A percentile compares a stretch with the other conserved stretches of the same genome.
Evolutionary conservation across 2,113 vertebrate genomes (phyloP).

Genomic region (Hassar affinis): DNA sequence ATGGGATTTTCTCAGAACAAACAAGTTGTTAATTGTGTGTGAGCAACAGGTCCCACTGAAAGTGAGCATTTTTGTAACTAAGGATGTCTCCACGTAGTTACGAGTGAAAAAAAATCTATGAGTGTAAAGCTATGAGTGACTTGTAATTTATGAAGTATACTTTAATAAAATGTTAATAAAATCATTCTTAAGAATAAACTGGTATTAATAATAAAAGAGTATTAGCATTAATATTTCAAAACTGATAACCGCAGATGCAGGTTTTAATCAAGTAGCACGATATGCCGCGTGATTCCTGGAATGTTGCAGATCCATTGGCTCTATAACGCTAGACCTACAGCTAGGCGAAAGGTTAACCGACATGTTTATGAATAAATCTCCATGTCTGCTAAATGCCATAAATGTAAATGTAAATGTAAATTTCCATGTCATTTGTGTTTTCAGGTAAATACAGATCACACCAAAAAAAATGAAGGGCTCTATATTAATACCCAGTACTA

Average conservation of each 20-base stretch:
- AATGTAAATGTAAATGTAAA: too few relatives aligned
- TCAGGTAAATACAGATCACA: constrained; percentile 12
- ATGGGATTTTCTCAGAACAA: constrained; percentile 30
- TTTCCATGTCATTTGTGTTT: neutral
- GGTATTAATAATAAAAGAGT: neutral
- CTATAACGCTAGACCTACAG: neutral
- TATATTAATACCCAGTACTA: constrained; percentile 17
- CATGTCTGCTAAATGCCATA: too few relatives aligned
- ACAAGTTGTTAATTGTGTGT: constrained; percentile 67
- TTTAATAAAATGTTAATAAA: neutral
- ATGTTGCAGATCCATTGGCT: neutral
- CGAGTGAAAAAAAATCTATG: too few relatives aligned
- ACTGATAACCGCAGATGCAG: neutral
- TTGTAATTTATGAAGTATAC: neutral
- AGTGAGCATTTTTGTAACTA: constrained; percentile 23
- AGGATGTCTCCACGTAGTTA: neutral
- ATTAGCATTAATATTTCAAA: neutral
- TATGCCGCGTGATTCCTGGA: neutral
- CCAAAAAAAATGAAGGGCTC: constrained; percentile 20
- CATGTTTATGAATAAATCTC: too few relatives aligned
- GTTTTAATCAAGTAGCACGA: neutral
- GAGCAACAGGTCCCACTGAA: constrained; percentile 22
- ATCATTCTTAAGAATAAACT: neutral
- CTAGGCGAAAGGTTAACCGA: neutral
- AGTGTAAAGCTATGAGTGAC: neutral